Percentiles rank a stretch among this genome's conserved stretches.
Evolutionary conservation across 2,797 vertebrate species (phyloP).

Genomic region (Odontamblyopus lacepedii): DNA sequence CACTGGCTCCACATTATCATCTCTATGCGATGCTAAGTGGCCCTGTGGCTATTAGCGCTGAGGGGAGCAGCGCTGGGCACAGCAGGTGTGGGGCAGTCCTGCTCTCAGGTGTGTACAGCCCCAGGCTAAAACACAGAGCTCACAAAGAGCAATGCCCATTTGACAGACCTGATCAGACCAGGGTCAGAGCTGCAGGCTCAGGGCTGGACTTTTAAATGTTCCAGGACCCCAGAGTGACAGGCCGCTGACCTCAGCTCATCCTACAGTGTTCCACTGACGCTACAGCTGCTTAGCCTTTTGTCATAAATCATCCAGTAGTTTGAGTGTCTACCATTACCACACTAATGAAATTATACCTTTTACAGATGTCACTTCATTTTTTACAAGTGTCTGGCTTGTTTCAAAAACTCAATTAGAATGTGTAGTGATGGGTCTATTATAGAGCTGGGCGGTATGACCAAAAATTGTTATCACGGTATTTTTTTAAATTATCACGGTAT

Average conservation of each 20-base stretch:
- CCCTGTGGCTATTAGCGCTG: constrained; percentile 40
- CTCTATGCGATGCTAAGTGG: constrained; percentile 37
- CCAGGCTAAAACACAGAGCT: constrained; percentile 30
- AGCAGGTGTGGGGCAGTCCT: constrained; percentile 39
- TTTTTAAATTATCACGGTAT: too few species aligned
- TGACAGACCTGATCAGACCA: constrained; percentile 10
- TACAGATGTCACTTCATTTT: neutral
- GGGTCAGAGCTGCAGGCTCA: neutral
- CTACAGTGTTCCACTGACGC: neutral
- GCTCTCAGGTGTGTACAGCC: constrained; percentile 46
- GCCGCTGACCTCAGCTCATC: neutral
- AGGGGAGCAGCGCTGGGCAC: neutral
- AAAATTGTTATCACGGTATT: too few species aligned
- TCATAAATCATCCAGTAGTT: too few species aligned
- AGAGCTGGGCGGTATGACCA: too few species aligned
- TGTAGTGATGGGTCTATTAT: neutral
- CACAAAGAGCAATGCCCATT: constrained; percentile 28
- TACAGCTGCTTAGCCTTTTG: neutral
- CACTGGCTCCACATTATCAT: constrained; percentile 39
- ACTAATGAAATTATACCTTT: neutral
- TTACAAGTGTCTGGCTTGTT: neutral
- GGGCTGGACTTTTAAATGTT: neutral
- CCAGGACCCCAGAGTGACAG: constrained; percentile 5
- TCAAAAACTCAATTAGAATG: neutral
- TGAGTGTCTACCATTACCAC: neutral